Base-by-base conservation (phyloP, 2,797 vertebrate species). In the Rhadinocentrus ornatus region DNA sequence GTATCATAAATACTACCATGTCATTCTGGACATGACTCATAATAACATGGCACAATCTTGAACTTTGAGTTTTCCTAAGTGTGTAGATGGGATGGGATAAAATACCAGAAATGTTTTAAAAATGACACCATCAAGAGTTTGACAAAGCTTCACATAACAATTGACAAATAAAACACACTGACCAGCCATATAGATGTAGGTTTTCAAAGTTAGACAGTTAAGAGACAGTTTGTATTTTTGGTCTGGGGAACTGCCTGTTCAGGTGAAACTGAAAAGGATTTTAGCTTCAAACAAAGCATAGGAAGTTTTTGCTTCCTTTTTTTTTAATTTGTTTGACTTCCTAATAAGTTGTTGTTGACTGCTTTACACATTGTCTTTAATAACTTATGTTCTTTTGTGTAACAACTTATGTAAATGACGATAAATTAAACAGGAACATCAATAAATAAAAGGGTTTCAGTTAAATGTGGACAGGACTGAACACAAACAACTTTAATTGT, bases 31-130 rank as follows among this genome's bases (percentile, higher is more conserved):
- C 26, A 4, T 34, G 69, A 67, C 62, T 62, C 9, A 24, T 1
- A 0, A 20, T 75, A 75, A 77, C 78, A 78, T 80, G 82, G 82
- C 60, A 65, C 8, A 69, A 78, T 78, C 66, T 67, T 46, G 16
- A 71, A 60, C 15, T 2, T 5, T 11, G 26, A 53, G 24, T 53
- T 26, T 27, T 26, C 50, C 50, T 6, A 26, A 6, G 3, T 27
- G 6, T 26, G 50, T 6, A 53, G 50, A 11, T 24, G n/a, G n/a
- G 50, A 11, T 24, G n/a, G n/a, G 11, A 50, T 50, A 2, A 50
- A 50, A 50, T 24, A 50, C 22, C 24, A 32, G 26, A 29, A 35
- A 31, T 53, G 16, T 64, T 29, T 7, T 27, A 8, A 24, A 29
- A 24, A 26, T 16, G 15, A 4, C 29, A 37, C 4, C 18, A 58